Evolutionary conservation across 2,113 vertebrate species (phyloP).

Genomic region (Pica pica): DNA sequence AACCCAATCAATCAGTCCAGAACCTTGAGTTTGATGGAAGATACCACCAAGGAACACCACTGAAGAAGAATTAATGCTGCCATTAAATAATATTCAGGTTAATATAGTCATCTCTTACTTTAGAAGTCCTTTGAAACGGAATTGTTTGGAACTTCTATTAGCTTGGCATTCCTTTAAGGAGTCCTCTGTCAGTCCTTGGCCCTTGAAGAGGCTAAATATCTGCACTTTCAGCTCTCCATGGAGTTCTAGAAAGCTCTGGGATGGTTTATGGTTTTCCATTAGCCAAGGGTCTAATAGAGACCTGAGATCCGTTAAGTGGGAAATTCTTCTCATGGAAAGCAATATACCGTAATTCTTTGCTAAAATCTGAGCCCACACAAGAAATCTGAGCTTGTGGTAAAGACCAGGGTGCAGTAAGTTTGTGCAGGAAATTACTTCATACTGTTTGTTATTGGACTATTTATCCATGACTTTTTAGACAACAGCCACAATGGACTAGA

Average conservation of each 20-base stretch:
- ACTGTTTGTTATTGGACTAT: slow-evolving; percentile 61
- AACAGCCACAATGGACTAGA: neutral
- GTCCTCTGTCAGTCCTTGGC: slow-evolving; percentile 62
- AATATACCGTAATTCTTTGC: slow-evolving; percentile 69
- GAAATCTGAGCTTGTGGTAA: slow-evolving; percentile 71
- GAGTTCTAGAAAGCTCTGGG: slow-evolving; percentile 67
- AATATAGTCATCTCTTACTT: slow-evolving; percentile 38
- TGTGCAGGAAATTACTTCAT: slow-evolving; percentile 69
- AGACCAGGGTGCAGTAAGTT: slow-evolving; percentile 63
- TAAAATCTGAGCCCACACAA: slow-evolving; percentile 66
- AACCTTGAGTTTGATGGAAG: neutral
- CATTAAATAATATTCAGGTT: slow-evolving; percentile 53
- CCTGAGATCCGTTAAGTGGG: slow-evolving; percentile 72
- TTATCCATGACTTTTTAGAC: slow-evolving; percentile 39
- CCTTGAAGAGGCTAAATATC: slow-evolving; percentile 67
- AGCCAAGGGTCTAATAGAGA: slow-evolving; percentile 69
- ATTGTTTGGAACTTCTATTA: slow-evolving; percentile 63
- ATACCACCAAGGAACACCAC: neutral
- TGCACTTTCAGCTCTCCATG: slow-evolving; percentile 64
- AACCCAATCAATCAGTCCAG: neutral
- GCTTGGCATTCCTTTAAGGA: slow-evolving; percentile 62
- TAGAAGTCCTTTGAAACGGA: slow-evolving; percentile 16
- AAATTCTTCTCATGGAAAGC: slow-evolving; percentile 71
- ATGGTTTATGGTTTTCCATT: slow-evolving; percentile 76
- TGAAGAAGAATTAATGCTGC: slow-evolving; percentile 23